These are phyloP conservation scores for Prionailurus viverrinus DNA, from an alignment of 2,113 vertebrate genomes.

Conservation along the genomic window DNA sequence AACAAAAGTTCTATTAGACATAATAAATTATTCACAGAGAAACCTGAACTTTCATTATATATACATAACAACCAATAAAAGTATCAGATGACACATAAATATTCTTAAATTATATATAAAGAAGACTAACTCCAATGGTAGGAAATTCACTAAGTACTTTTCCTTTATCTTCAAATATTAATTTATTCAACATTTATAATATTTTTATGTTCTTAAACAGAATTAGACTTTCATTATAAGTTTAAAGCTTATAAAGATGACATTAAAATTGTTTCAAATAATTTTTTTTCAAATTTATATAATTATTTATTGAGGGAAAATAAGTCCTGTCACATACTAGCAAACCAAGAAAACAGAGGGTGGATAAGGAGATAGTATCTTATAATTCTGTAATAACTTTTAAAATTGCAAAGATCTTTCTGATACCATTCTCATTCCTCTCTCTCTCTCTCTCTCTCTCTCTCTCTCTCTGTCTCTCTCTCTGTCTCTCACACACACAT, in stretches of 20 bases:
- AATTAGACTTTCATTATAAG: slow-evolving; percentile 2
- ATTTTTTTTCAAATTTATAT: not conserved
- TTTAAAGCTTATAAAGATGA: not conserved
- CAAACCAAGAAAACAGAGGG: not conserved
- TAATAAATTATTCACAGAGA: slow-evolving; percentile 73
- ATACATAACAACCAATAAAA: slow-evolving; percentile 47
- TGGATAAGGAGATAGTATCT: not conserved
- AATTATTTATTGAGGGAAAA: slow-evolving; percentile 48
- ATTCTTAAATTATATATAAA: slow-evolving; percentile 52
- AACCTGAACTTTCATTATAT: slow-evolving; percentile 54
- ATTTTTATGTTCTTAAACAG: not conserved
- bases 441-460: too few relatives aligned
- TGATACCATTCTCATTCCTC: not conserved
- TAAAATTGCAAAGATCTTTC: slow-evolving; percentile 28
- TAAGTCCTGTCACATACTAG: not conserved
- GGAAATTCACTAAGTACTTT: slow-evolving; percentile 35
- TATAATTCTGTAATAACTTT: not conserved
- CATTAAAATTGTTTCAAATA: not conserved
- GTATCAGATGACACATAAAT: slow-evolving; percentile 47
- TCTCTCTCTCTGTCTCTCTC: too few relatives aligned
- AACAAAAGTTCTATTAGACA: slow-evolving; percentile 59
- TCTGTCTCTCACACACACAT: too few relatives aligned
- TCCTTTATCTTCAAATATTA: slow-evolving; percentile 4
- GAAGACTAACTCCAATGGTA: not conserved
- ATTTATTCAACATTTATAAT: not conserved